Evolutionary conservation across 37 sponge, comb jelly and placozoan genomes (phyloP), one percentile per base, ranked within the genome.

Genomic region (Bolinopsis microptera): DNA sequence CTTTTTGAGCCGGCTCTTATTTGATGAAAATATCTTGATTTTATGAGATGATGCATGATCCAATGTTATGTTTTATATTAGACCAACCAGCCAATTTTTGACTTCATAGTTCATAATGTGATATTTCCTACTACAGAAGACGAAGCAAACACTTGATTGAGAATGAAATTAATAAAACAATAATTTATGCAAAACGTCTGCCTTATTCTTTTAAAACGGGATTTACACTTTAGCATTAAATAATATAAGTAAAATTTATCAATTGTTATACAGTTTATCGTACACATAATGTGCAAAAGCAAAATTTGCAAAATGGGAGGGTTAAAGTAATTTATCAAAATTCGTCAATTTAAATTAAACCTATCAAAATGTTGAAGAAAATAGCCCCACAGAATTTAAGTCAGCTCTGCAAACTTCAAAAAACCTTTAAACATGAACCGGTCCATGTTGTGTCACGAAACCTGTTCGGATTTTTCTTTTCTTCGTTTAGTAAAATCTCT

Each of bases 401-500:
- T 48, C 61, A 48, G 5, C 61, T 18, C 61, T 48, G 61, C 61
- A 48, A 13, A 18, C 61, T 48, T 48, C 13, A 48, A 48, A 48
- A 48, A 48, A 48, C 5, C 5, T 48, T 5, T 48, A 48, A 48
- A 48, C 61, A 48, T 18, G 61, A 48, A 48, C 13, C 13, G 61
- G 61, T 48, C 13, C 13, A 48, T 18, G 9, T 48, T 48, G 61
- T 48, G 61, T 48, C 61, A 48, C 13, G 61, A 48, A 13, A 48
- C 61, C 61, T 48, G 61, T 48, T 48, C 9, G 61, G 61, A 18
- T 48, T 48, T 48, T 5, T 48, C 61, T 48, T 13, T 48, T 13
- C 80, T 77, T 77, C 37, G 27, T 1, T 35, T 27, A 21, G 80
- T 77, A 35, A 77, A 77, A 32, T 77, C 80, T 35, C 80, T 1